Base-by-base conservation (phyloP, 2,888 invertebrate genomes). In the Panopea generosa region DNA sequence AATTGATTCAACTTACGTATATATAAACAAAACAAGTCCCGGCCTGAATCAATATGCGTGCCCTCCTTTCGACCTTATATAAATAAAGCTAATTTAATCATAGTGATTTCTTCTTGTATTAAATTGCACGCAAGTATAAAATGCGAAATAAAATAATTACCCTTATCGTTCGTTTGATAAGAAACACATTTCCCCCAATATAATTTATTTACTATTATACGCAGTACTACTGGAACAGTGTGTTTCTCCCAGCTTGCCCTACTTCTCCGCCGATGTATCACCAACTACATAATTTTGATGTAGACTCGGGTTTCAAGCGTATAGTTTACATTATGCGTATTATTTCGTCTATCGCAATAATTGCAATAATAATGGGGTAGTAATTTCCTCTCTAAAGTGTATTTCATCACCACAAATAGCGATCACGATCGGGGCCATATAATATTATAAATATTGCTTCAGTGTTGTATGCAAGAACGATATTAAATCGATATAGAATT, bases 401-500 rank as follows among this genome's bases (percentile, higher is more conserved):
- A 40, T 56, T 49, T 22, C 11, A 43, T 45, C 45, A 16, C 40
- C 7, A 45, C 9, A 45, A 45, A 45, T n/a, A 56, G 40, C 61
- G 61, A 24, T 29, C 47, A 53, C 49, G 50, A 55, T 66, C 29
- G 24, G 14, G 24, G 62, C 63, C 55, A 77, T 71, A 77, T 74
- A n/a, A n/a, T n/a, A n/a, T n/a, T n/a, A n/a, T n/a, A 74, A 71
- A 68, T 69, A 81, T 71, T 81, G 77, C 66, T 71, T 71, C 45
- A 6, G 33, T 16, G 20, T 45, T 9, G 16, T 45, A 63, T 33
- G 57, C 65, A 66, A 56, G 59, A 29, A 56, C 56, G 49, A 71
- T 77, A 74, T 73, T 74, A 68, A 81, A 81, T 81, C 81, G 71
- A 81, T 81, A 81, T 74, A 77, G 74, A 81, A 77, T 74, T 81